Base-by-base conservation (phyloP, 2,888 invertebrate genomes). In the Temnothorax ravouxi region DNA sequence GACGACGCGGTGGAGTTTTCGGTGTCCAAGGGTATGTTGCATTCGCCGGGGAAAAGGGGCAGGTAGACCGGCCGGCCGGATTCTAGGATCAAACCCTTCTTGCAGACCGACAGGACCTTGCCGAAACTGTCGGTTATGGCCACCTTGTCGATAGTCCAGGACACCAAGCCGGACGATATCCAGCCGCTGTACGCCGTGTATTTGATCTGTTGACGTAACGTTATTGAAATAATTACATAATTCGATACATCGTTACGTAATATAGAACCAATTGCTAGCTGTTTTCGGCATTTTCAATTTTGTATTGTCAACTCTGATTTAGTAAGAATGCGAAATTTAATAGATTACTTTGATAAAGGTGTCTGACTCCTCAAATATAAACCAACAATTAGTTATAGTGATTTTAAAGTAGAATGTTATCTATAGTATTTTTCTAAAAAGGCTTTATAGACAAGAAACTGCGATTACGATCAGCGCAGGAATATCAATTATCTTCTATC, bases 101-200 rank as follows among this genome's bases (percentile, higher is more conserved):
- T 97, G 93, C 98, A 98, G 83, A 98, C 96, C 0, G 98, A 98
- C 83, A 97, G 96, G 86, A 97, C 97, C 93, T 97, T 97, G 18
- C 98, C 98, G 93, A 97, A 98, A 94, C 98, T 98, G 93, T 98
- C 98, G 64, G 97, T 97, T 25, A 99, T 96, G 76, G 97, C 96
- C 34, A 98, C 96, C 94, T 98, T 98, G 95, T 98, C 97, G 85
- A 99, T 96, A 90, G 96, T 96, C 96, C 98, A 97, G 82, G 97
- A 96, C 54, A 97, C 96, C 81, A 98, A 95, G 1, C 98, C 98
- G 29, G 97, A 98, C 47, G 97, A 97, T 82, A 98, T 96, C 99
- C 99, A 99, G 18, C 98, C 98, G 88, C 97, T 97, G 95, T 98
- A 98, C 0, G 98, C 98, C 9, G 97, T 97, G 95, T 99, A 99